Conservation (phyloP, 2,113 vertebrate species). For the Mellivora capensis region DNA sequence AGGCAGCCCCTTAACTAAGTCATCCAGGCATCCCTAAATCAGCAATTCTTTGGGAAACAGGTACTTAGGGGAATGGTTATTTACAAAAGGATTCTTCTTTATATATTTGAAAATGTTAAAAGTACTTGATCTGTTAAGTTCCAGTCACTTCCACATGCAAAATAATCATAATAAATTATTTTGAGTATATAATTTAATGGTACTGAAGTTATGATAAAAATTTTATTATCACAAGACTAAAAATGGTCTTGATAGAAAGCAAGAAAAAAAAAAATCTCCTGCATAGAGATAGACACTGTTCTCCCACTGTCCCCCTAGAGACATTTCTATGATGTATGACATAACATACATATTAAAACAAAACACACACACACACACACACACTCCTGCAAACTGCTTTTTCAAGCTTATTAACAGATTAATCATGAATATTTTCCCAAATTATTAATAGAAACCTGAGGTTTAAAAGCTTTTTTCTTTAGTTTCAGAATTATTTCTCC, state of each 20-base stretch:
- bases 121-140: neutral
- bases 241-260: neutral
- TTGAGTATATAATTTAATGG: neutral
- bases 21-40: neutral
- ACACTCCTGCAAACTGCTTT: neutral
- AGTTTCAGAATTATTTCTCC: neutral
- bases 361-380: neutral
- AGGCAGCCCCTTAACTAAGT: neutral
- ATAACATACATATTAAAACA: neutral
- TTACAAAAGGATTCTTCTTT: neutral
- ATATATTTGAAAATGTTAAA: constrained; percentile 13
- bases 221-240: neutral
- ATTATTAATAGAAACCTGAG: neutral
- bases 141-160: neutral
- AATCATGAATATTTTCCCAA: neutral
- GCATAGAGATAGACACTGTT: neutral
- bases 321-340: neutral
- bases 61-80: neutral
- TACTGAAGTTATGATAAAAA: neutral
- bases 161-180: neutral
- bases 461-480: neutral
- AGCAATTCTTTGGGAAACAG: neutral
- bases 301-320: neutral
- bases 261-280: neutral
- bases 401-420: neutral